Evolutionary conservation across 2,113 vertebrate species (phyloP).

Genomic region (Hypomesus transpacificus): DNA sequence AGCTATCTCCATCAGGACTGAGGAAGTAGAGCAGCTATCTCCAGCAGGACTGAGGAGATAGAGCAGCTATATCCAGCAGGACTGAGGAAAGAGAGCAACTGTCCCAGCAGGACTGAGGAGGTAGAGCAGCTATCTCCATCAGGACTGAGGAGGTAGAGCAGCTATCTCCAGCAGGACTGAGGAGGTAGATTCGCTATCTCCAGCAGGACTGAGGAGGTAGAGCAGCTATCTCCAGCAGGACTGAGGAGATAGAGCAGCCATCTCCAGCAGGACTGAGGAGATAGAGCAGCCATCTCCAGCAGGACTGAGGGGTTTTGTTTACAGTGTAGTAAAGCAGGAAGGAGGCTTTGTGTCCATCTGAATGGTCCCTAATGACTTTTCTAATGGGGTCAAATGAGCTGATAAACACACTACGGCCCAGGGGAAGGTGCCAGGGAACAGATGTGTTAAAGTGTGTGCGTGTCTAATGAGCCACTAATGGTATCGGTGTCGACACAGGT

Average conservation of each 20-base stretch:
- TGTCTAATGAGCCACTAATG: slow-evolving; percentile 47
- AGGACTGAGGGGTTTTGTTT: slow-evolving; percentile 53
- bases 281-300: neutral
- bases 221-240: no score
- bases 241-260: no score
- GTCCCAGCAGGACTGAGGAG: no score
- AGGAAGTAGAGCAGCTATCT: neutral
- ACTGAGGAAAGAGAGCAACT: no score
- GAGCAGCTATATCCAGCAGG: no score
- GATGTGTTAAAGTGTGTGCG: slow-evolving; percentile 8
- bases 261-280: no score
- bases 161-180: no score
- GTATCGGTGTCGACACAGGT: slow-evolving; percentile 24
- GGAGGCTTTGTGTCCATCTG: slow-evolving; percentile 60
- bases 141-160: no score
- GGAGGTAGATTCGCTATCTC: no score
- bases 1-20: slow-evolving; percentile 19
- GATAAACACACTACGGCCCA: slow-evolving; percentile 18
- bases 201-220: no score
- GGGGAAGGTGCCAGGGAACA: slow-evolving; percentile 45
- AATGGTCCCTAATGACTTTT: slow-evolving; percentile 65
- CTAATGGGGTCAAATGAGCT: slow-evolving; percentile 58
- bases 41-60: no score
- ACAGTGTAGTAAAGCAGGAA: slow-evolving; percentile 63
- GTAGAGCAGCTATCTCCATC: no score